phyloP scores from a whole-genome alignment of 2,888 invertebrate species.

The Scaptomyza caliginosa region DNA sequence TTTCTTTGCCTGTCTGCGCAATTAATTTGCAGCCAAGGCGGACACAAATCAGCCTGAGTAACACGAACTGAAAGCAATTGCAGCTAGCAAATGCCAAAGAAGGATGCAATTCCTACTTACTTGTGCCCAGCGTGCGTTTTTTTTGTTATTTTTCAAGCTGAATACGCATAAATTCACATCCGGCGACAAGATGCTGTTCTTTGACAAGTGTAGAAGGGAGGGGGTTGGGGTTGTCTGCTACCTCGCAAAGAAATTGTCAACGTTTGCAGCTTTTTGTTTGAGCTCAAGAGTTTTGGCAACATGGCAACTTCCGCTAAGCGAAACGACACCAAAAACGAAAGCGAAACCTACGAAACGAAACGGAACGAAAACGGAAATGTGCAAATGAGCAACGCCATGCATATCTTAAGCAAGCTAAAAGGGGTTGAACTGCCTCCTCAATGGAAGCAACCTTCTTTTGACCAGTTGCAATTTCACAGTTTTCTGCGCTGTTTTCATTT shows the following conservation, averaged over 20 bases:
- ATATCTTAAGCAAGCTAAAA: slow-evolving; percentile 65
- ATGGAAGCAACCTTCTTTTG: background rate
- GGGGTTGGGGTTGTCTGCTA: slow-evolving; percentile 11
- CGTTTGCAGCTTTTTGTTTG: slow-evolving; percentile 53
- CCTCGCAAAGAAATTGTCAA: slow-evolving; percentile 61
- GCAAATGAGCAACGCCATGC: slow-evolving; percentile 75
- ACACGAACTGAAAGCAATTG: slow-evolving; percentile 59
- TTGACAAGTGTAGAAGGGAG: background rate
- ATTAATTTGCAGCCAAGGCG: slow-evolving; percentile 75
- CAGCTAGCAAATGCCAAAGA: slow-evolving; percentile 17
- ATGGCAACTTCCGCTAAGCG: slow-evolving; percentile 70
- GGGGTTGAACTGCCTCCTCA: background rate
- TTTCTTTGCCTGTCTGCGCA: slow-evolving; percentile 63
- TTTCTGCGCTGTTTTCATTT: slow-evolving; percentile 13
- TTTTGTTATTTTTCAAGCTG: slow-evolving; percentile 51
- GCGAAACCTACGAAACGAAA: slow-evolving; percentile 46
- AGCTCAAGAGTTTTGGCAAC: slow-evolving; percentile 73
- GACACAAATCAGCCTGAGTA: slow-evolving; percentile 67
- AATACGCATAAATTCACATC: slow-evolving; percentile 79
- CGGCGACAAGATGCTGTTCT: slow-evolving; percentile 71
- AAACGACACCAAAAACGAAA: slow-evolving; percentile 47
- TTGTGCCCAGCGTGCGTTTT: background rate
- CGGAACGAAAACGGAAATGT: slow-evolving; percentile 69
- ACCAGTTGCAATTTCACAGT: slow-evolving; percentile 9
- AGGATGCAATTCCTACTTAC: slow-evolving; percentile 5